Evolutionary conservation across 2,113 vertebrate genomes (phyloP).

Genomic region (Macaca mulatta): DNA sequence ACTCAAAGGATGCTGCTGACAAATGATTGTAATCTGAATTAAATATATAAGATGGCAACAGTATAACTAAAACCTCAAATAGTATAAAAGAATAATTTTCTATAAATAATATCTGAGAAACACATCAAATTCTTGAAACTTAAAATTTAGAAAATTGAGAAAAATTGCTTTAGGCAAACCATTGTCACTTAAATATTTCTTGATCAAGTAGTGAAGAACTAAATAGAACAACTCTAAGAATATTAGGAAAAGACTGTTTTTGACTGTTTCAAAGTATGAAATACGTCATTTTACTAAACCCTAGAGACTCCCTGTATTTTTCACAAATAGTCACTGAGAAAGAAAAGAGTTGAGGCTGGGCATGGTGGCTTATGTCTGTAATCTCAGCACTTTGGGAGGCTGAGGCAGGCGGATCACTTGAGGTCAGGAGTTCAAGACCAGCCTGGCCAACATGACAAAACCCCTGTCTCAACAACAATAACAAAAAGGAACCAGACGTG

Average conservation of each 20-base stretch:
- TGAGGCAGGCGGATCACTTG: too few species aligned
- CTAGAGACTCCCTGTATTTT: neutral
- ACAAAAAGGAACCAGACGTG: too few species aligned
- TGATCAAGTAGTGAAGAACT: neutral
- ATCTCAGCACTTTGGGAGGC: too few species aligned
- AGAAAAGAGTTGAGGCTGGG: too few species aligned
- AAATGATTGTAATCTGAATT: neutral
- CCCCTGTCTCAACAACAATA: too few species aligned
- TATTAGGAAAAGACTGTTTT: neutral
- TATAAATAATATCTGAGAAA: neutral
- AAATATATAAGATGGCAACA: neutral
- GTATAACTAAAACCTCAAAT: neutral
- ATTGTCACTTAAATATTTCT: conserved; percentile 15
- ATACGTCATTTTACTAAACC: neutral
- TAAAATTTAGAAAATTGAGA: neutral
- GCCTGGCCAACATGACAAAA: too few species aligned
- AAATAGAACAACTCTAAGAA: neutral
- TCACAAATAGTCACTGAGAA: neutral
- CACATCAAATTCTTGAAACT: neutral
- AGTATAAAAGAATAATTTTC: neutral
- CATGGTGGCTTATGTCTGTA: too few species aligned
- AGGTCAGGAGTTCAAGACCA: too few species aligned
- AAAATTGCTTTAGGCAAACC: neutral
- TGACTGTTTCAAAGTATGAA: neutral
- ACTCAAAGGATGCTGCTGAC: neutral